Evolutionary conservation across 2,113 vertebrate species (phyloP), one percentile per base, ranked within the genome.

Genomic region (Petrocephalus zakoni): DNA sequence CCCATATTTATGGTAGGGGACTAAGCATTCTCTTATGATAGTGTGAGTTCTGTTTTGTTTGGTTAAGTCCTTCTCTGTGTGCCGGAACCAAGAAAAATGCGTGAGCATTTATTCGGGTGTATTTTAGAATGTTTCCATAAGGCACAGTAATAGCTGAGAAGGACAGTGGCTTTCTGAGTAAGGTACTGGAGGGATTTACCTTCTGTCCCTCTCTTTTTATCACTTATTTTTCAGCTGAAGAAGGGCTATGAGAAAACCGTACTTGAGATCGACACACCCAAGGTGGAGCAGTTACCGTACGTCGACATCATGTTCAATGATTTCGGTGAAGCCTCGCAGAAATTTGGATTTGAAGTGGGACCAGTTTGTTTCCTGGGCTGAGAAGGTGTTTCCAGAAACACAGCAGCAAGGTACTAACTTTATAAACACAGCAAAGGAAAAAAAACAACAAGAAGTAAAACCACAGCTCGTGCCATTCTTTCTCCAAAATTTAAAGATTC

Each of bases 301-400:
- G 90, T 97, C 13, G 98, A 99, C 86, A 97, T 99, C 90, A 96
- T 97, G 88, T 97, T 99, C 93, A 96, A 95, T 93, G 98, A 99
- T 95, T 99, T 99, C 93, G 98, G 98, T 88, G 97, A 97, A 46
- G 95, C 95, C 90, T 97, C 96, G 92, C 98, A 99, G 95, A 99
- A 99, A 93, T 99, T 99, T 92, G 98, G 98, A 93, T 99, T 99
- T 93, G 97, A 99, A 94, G 96, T 99, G 4, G 97, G 98, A 88
- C 95, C 96, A 1, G 96, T 97, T 92, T 99, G 98, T 93, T 99
- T 95, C 93, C 97, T 97, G 52, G 98, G 98, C 94, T 99, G 94
- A 95, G 47, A 87, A 53, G 29, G 92, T 92, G 51, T 87, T 87
- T 52, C n/a, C 85, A 5, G 85, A 75, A 56, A 90, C 55, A 89